Evolutionary conservation across 23 tunicate species (phyloP).

Genomic region (Trididemnum clinides): DNA sequence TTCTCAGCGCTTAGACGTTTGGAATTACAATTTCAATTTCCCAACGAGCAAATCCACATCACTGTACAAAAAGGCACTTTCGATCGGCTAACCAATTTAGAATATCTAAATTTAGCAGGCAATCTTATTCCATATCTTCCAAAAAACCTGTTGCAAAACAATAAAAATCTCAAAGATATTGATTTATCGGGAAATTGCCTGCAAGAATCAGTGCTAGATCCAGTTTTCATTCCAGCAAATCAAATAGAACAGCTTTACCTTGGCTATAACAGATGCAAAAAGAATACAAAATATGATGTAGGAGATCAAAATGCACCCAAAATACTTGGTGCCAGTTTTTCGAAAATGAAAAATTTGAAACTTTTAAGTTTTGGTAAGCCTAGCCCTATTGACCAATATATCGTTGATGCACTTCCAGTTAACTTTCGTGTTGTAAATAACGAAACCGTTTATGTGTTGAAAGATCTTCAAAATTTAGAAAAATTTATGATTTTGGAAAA

Average conservation of each 20-base stretch:
- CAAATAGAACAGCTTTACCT: neutral
- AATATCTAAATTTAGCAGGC: neutral
- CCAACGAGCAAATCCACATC: neutral
- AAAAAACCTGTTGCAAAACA: neutral
- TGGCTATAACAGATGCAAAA: neutral
- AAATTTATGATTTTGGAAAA: neutral
- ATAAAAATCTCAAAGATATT: neutral
- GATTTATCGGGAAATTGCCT: conserved; percentile 19
- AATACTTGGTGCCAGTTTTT: neutral
- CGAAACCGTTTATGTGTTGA: neutral
- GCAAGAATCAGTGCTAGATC: neutral
- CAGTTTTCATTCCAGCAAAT: neutral
- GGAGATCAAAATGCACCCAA: neutral
- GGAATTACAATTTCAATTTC: neutral
- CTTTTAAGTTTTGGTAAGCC: neutral
- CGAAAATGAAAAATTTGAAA: neutral
- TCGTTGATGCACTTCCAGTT: neutral
- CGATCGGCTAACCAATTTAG: neutral
- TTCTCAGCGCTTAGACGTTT: neutral
- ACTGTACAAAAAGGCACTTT: neutral
- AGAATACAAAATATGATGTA: too few relatives aligned
- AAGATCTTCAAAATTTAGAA: neutral
- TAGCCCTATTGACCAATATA: neutral
- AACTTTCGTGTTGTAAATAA: neutral
- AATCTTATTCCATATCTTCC: neutral